Evolutionary conservation across 2,113 vertebrate species (phyloP), one percentile per base, ranked within the genome.

Genomic region (Xerus inauris): DNA sequence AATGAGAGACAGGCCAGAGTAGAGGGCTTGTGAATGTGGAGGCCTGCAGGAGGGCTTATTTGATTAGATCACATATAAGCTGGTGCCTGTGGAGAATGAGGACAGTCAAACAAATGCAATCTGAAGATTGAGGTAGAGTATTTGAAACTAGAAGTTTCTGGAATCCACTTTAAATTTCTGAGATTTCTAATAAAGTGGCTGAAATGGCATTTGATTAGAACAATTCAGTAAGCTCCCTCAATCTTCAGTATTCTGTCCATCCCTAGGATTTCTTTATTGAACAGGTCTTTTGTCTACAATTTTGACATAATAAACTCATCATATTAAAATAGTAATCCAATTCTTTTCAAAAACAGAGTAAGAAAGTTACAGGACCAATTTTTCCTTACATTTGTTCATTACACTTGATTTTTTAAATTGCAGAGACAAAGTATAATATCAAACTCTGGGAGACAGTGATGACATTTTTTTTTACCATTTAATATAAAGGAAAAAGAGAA

Each of bases 61-160:
- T 40, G 12, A 49, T 32, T 38, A 19, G 1, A 20, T 62, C 24
- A 71, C 49, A 84, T 1, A 9, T 16, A 49, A 92, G 2, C 22
- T 47, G 6, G 17, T 65, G 28, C 45, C 83, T 82, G 28, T 69
- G 30, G 45, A 64, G 11, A 12, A 42, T 14, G 20, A 80, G 8
- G 35, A n/a, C 2, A 80, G 28, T 24, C 13, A 79, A 77, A 35
- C 35, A 45, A 77, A 2, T 87, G 57, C 16, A 81, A 2, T 67
- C 28, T 54, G 87, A 77, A 94, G 69, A 30, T 11, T 51, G 3
- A 13, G 24, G 38, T n/a, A 83, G 75, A 80, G 42, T 14, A 32
- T 77, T 59, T 81, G 79, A 86, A 94, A 88, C 45, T 51, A 62
- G 28, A 96, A 65, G 28, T 8, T 14, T 65, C 42, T 81, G 19